phyloP scores from a whole-genome alignment of 2,888 invertebrate genomes.

The Scaptomyza parva region DNA sequence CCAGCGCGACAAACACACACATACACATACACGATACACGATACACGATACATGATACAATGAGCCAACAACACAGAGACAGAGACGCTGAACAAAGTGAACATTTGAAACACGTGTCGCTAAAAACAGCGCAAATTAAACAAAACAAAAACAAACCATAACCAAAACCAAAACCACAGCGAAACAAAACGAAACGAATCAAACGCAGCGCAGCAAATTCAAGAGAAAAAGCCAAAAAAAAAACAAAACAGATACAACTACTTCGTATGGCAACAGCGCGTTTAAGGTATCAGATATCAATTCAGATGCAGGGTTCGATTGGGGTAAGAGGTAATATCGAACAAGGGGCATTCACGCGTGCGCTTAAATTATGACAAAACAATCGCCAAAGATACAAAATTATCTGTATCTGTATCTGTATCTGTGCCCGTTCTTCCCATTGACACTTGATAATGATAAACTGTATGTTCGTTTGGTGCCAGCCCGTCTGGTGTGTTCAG shows the following conservation, averaged over 20 bases:
- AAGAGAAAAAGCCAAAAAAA: conserved; percentile 51
- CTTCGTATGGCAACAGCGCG: conserved; percentile 47
- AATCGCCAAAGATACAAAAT: background rate
- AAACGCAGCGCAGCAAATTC: conserved; percentile 41
- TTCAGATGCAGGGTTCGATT: background rate
- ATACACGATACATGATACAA: too few relatives aligned
- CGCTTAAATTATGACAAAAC: conserved; percentile 68
- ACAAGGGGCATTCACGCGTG: conserved; percentile 58
- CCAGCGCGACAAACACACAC: conserved; percentile 32
- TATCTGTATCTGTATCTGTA: background rate
- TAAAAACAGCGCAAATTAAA: conserved; percentile 50
- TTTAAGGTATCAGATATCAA: conserved; percentile 4
- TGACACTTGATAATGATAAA: conserved; percentile 38
- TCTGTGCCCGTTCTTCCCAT: conserved; percentile 20
- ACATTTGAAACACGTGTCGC: conserved; percentile 78
- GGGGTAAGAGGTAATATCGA: background rate
- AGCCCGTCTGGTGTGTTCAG: conserved; percentile 67
- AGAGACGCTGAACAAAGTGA: conserved; percentile 44
- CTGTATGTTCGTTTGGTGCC: conserved; percentile 53
- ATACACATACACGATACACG: too few relatives aligned
- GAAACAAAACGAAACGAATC: conserved; percentile 43
- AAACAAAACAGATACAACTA: conserved; percentile 35
- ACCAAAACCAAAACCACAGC: conserved; percentile 2
- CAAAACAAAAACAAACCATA: conserved; percentile 1
- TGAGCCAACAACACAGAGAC: conserved; percentile 23